Base-by-base conservation (phyloP, 30 jellyfish, hydroid and myxozoan species). In the Catostylus mosaicus region DNA sequence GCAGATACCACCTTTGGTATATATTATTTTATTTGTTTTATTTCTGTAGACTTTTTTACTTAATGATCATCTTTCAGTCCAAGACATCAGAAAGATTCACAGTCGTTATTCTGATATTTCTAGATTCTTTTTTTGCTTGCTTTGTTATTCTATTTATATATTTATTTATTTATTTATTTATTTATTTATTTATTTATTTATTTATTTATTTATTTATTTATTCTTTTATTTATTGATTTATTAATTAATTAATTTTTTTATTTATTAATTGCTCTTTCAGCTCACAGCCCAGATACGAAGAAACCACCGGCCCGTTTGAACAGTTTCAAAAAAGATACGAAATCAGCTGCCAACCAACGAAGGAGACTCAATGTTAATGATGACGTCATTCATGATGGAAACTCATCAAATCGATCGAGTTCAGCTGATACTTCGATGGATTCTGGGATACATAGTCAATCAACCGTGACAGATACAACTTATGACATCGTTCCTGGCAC, bases 251-350 rank as follows among this genome's bases (percentile, higher is more conserved):
- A 23, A 1, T 8, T 27, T 59, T n/a, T n/a, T n/a, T 7, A 6
- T 16, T 19, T 48, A 2, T 36, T 0, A 18, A 0, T 54, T 32
- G 3, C 31, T 24, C 45, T 80, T 54, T 20, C 46, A 67, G 92
- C 92, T 60, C 88, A 72, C 43, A 38, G 78, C 29, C 82, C 76
- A 23, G 93, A 60, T 11, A 61, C 65, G 38, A 92, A 86, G 63
- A 90, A 80, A 82, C 96, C 88, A 19, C 94, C 88, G 10, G 61
- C 98, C 23, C 96, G 96, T 3, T 61, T 92, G 84, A 92, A 89
- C 71, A 92, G 98, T 69, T 92, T 92, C 90, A 92, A 92, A 73
- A 80, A 80, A 46, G 91, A 88, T 22, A 3, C 85, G 9, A 74
- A 74, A 56, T 11, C 77, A 37, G 80, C 77, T 1, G 59, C 75